Conservation (phyloP, 2,797 vertebrate species). For the Parambassis ranga region DNA sequence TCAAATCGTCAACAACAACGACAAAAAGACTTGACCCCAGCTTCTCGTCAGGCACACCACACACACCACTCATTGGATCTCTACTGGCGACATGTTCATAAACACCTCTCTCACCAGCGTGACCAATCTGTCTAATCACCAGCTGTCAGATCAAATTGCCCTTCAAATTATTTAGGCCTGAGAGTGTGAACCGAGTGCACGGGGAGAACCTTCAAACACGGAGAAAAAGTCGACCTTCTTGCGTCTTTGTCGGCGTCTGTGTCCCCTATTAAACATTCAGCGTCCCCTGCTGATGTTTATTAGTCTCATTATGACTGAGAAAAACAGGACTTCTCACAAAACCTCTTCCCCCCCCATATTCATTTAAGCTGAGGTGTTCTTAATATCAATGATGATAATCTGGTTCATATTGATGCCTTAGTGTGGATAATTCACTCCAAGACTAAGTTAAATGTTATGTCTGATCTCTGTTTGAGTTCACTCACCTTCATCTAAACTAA, state of each 20-base stretch:
- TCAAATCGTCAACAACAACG: background rate
- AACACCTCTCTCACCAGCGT: conserved; percentile 15
- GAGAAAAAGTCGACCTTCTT: conserved; percentile 1
- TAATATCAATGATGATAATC: too few species aligned
- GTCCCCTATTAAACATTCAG: background rate
- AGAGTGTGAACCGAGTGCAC: background rate
- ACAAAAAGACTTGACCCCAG: background rate
- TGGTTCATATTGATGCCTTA: too few species aligned
- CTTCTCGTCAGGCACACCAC: background rate
- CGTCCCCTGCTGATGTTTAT: background rate
- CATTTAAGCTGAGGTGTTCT: background rate
- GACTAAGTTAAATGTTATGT: too few species aligned
- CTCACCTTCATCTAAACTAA: conserved; percentile 14
- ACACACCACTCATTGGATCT: background rate
- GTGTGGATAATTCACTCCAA: too few species aligned
- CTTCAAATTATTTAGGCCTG: background rate
- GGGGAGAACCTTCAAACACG: background rate
- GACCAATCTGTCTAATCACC: conserved; percentile 35
- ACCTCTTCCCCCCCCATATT: too few species aligned
- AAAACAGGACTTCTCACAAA: too few species aligned
- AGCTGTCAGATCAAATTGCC: conserved; percentile 33
- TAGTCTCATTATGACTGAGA: background rate
- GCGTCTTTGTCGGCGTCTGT: background rate
- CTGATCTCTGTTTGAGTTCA: too few species aligned
- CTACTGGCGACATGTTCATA: conserved; percentile 10